Evolutionary conservation across 35 echinoderm and acorn worm species (phyloP), one percentile per base, ranked within the genome.

Genomic region (Diadema setosum): DNA sequence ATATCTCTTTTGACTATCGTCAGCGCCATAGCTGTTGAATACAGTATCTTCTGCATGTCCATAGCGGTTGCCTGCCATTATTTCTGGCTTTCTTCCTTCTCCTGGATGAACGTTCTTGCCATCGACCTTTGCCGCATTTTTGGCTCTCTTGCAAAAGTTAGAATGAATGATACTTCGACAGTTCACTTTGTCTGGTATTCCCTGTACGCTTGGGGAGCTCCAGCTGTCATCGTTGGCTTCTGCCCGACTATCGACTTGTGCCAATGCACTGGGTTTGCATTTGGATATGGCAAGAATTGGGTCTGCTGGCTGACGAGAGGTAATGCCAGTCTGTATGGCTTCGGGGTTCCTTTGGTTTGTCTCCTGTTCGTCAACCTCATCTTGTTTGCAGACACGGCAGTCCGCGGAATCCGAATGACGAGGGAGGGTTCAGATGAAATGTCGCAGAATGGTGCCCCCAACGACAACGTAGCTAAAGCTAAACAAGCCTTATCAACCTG

Each of bases 101-200:
- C 84, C 59, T 90, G 88, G 88, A 90, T 90, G 88, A 90, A 90
- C 36, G 44, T 63, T 1, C 58, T 90, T 2, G 83, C 90, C 61
- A 56, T 92, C 21, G 90, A 92, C 61, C 56, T 92, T 2, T 32
- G 69, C 52, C 61, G 84, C 3, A 92, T 84, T 16, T 92, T 92
- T 63, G 84, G 83, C 34, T 34, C 65, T 30, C 46, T 23, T 34
- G 84, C 46, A 17, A 92, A 64, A n/a, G 11, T 83, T 43, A 6
- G 46, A 12, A 21, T 75, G 15, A 30, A 14, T 5, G 65, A 23
- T 30, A 65, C 42, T 31, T 37, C 42, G 17, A 55, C 41, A 14
- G 60, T 25, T 15, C 48, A 25, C 27, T 81, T 87, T 31, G 4
- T 56, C 32, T 26, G 17, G 2, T 92, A 92, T 75, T 35, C 40